Evolutionary conservation across 2,113 vertebrate genomes (phyloP).

Genomic region (Microcebus jonahi): DNA sequence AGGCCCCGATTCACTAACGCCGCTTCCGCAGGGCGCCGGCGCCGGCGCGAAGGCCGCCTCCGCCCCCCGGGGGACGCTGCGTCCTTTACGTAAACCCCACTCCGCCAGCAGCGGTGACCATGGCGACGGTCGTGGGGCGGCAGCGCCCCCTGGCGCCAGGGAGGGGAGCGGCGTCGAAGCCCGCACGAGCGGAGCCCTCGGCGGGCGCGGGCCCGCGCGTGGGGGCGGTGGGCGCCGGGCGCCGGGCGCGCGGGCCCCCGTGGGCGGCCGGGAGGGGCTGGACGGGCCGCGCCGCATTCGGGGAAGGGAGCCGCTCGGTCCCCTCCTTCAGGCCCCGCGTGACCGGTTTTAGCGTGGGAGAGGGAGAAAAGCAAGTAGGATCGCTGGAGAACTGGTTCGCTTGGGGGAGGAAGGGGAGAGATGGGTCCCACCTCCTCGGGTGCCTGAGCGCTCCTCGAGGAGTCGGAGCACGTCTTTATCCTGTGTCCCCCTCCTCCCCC

Average conservation of each 20-base stretch:
- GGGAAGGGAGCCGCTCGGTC: background rate
- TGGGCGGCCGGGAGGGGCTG: slow-evolving; percentile 27
- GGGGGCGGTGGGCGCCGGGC: slow-evolving; percentile 14
- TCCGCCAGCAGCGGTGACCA: slow-evolving; percentile 87
- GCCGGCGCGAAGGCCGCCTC: slow-evolving; percentile 84
- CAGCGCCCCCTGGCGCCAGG: slow-evolving; percentile 79
- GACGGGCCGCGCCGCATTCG: background rate
- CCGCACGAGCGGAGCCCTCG: background rate
- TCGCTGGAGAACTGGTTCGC: slow-evolving; percentile 54
- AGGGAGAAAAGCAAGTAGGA: slow-evolving; percentile 60
- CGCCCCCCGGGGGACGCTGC: slow-evolving; percentile 87
- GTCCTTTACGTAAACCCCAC: slow-evolving; percentile 86
- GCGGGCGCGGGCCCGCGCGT: background rate
- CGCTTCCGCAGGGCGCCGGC: slow-evolving; percentile 84
- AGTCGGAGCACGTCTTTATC: background rate
- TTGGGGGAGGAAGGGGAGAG: background rate
- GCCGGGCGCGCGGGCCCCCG: background rate
- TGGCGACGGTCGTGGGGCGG: slow-evolving; percentile 78
- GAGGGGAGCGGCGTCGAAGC: slow-evolving; percentile 52
- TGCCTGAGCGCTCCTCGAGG: background rate
- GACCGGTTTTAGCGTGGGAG: slow-evolving; percentile 72
- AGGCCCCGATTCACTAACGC: slow-evolving; percentile 83
- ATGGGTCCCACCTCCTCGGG: slow-evolving; percentile 31
- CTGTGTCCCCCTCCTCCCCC: background rate
- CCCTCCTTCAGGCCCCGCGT: slow-evolving; percentile 65